Conservation (phyloP, 2,888 invertebrate genomes). For the Drosophila affinis region DNA sequence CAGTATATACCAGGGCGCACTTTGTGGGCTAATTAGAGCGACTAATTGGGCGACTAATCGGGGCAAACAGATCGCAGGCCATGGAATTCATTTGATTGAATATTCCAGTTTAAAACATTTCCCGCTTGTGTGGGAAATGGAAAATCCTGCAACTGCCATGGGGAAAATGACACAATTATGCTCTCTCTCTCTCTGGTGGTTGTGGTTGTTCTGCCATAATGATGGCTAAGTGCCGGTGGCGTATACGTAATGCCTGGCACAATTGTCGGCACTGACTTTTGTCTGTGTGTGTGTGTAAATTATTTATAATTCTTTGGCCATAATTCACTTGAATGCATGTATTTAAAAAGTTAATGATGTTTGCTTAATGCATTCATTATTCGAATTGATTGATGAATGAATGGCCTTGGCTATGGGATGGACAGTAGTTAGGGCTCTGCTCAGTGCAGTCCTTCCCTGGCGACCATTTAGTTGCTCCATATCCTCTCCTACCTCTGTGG, state of each 20-base stretch:
- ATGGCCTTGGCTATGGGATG: not conserved
- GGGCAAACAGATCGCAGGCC: not conserved
- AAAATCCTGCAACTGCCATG: slow-evolving; percentile 10
- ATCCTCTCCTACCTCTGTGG: too few species aligned
- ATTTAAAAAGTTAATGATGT: slow-evolving; percentile 9
- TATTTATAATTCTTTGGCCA: slow-evolving; percentile 16
- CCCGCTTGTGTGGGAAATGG: not conserved
- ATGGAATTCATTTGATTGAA: slow-evolving; percentile 5
- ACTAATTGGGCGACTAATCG: slow-evolving; percentile 10
- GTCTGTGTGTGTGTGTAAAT: not conserved
- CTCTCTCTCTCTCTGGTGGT: not conserved
- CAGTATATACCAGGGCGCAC: not conserved
- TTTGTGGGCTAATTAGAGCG: not conserved
- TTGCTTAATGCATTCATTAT: not conserved
- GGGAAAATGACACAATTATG: slow-evolving; percentile 14
- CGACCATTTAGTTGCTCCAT: not conserved
- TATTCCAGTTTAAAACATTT: not conserved
- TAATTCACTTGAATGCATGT: slow-evolving; percentile 25
- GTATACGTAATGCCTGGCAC: slow-evolving; percentile 37
- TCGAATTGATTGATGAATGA: not conserved
- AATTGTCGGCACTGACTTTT: slow-evolving; percentile 15
- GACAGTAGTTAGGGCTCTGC: not conserved
- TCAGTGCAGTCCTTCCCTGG: too few species aligned
- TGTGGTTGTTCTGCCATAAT: slow-evolving; percentile 22
- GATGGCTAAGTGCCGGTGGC: slow-evolving; percentile 38